These are phyloP conservation scores for Tridacna gigas DNA, from an alignment of 2,888 invertebrate genomes.

Conservation along the genomic window DNA sequence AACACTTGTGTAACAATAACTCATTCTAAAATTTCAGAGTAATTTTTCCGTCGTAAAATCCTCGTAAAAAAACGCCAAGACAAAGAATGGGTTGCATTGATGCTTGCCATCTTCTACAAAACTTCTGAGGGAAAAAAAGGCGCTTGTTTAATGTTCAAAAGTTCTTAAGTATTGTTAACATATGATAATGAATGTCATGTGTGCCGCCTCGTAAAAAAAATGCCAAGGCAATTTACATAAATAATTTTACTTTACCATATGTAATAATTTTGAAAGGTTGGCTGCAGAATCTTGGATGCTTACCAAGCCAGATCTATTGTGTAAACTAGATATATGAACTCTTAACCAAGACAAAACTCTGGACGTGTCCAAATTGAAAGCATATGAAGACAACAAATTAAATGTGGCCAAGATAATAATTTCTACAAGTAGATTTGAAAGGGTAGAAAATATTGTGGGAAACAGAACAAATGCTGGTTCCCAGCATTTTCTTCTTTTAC, in stretches of 20 bases:
- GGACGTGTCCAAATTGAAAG: background rate
- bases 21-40: background rate
- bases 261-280: constrained; percentile 52
- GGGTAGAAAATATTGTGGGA: too few relatives aligned
- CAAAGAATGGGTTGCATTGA: constrained; percentile 13
- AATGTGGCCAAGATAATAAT: too few relatives aligned
- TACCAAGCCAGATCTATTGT: constrained; percentile 21
- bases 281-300: constrained; percentile 18
- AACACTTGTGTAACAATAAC: constrained; percentile 13
- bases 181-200: constrained; percentile 57
- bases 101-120: constrained; percentile 7
- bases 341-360: background rate
- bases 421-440: too few relatives aligned
- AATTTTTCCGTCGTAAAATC: constrained; percentile 22
- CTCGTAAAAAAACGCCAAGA: constrained; percentile 12
- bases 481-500: too few relatives aligned
- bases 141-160: constrained; percentile 42
- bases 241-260: constrained; percentile 48
- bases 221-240: constrained; percentile 52
- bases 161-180: constrained; percentile 50
- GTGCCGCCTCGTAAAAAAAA: constrained; percentile 40
- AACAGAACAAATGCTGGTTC: too few relatives aligned
- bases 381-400: too few relatives aligned
- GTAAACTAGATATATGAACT: background rate
- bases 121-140: constrained; percentile 12